Base-by-base conservation (phyloP, 2,113 vertebrate species). In the Austrofundulus limnaeus region DNA sequence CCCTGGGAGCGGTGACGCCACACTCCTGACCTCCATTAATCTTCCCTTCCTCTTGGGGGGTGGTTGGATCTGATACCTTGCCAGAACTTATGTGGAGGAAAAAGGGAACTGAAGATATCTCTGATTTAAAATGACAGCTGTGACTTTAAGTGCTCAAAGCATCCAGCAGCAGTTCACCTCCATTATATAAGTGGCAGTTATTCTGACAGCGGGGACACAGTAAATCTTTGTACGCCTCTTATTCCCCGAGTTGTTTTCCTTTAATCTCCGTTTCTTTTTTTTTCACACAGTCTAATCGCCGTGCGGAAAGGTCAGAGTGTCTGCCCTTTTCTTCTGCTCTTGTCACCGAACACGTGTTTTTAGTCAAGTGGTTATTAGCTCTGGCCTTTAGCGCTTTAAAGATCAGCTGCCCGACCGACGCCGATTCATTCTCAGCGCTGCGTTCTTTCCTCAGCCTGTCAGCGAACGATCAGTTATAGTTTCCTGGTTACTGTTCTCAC, bases 361-460 rank as follows among this genome's bases (percentile, higher is more conserved):
- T 76, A 74, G 77, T 77, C 64, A 45, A 74, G 68, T 43, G 66
- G 60, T 77, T 66, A 82, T 80, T 80, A 81, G 62, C 57, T 57
- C 64, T 76, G 81, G 72, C 78, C 67, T 86, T 82, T 74, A 61
- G 76, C 66, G 58, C 59, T 61, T 51, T 53, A 75, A 75, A 75
- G 68, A 79, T 73, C 61, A 50, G 61, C 15, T 47, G 42, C 21
- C 69, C 47, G 61, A 49, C 17, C 38, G 38, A 4, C 67, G 38
- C 67, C 9, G 47, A 70, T 80, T 67, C 31, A 2, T 48, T 78
- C 52, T 71, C 61, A 10, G 53, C 15, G 38, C 7, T 13, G 17
- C 2, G 16, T n/a, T 20, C 59, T 62, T 25, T 38, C 54, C 60
- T 60, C 37, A 0, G 3, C 23, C 62, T 43, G 57, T 38, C 28